Evolutionary conservation across 2,797 vertebrate genomes (phyloP).

Genomic region (Clamator glandarius): DNA sequence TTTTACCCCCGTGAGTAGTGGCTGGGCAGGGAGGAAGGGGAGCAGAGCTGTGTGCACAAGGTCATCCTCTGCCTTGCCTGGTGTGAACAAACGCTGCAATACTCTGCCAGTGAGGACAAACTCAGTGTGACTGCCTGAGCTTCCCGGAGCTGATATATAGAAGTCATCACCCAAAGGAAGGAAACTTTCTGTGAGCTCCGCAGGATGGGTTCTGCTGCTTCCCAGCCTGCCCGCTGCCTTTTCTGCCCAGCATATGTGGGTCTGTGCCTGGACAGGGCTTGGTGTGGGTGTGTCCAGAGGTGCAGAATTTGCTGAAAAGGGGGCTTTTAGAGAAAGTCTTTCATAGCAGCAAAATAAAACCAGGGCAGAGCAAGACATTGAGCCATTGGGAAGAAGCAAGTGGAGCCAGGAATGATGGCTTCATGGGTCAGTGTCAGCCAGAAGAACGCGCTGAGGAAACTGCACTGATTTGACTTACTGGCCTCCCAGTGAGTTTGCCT

Average conservation of each 20-base stretch:
- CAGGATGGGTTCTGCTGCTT: background rate
- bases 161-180: background rate
- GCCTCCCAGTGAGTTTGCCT: background rate
- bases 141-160: background rate
- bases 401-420: background rate
- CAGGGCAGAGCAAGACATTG: background rate
- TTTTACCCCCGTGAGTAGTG: background rate
- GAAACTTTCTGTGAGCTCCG: background rate
- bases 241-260: background rate
- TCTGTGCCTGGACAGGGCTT: background rate
- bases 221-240: background rate
- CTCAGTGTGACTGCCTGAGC: background rate
- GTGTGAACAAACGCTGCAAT: accelerated
- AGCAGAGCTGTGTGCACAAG: background rate
- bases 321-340: background rate
- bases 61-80: background rate
- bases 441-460: background rate
- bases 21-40: background rate
- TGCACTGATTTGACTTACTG: background rate
- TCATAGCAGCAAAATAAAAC: background rate
- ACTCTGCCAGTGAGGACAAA: background rate
- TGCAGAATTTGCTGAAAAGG: background rate
- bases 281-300: background rate
- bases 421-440: accelerated
- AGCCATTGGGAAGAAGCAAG: background rate